Base-by-base conservation (phyloP, 1,140 invertebrate species). In the Aphis craccivora region DNA sequence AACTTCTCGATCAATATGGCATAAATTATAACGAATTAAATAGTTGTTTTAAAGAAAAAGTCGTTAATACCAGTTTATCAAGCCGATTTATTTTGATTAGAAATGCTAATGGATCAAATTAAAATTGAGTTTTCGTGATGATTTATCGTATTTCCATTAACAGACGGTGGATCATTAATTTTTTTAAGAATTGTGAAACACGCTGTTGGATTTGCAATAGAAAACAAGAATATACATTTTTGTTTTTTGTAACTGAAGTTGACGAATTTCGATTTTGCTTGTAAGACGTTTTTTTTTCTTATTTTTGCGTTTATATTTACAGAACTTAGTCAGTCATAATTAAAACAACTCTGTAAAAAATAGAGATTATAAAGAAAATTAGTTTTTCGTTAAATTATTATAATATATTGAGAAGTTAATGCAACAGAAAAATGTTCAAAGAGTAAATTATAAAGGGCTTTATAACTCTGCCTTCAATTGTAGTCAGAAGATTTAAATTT, bases 81-180 rank as follows among this genome's bases (percentile, higher is more conserved):
- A 67, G 60, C 60, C 30, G 14, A 67, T 14, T n/a, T 67, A 67
- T 67, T 67, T 67, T 67, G 60, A 67, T 67, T n/a, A n/a, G 30
- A 67, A 11, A 67, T n/a, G 60, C 60, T n/a, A n/a, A 5, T 67
- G 11, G 30, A n/a, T 18, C 14, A 4, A 76, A 76, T 76, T 14
- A 76, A 76, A 53, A 76, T n/a, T 35, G 60, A n/a, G 18, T 35
- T 76, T 76, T 76, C 60, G 30, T 76, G 60, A 76, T n/a, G 60
- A 76, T 76, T 76, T n/a, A n/a, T 76, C 11, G 60, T 76, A 76
- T 76, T 76, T 76, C 60, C 60, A 76, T 76, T 76, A 60, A 67
- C 30, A n/a, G 60, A 76, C n/a, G 60, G 1, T 0, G 14, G 30
- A n/a, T 76, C 60, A 76, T n/a, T 76, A 76, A n/a, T 76, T 76